These are phyloP conservation scores for Cheirogaleus major DNA, from an alignment of 2,797 vertebrate species.

Conservation along the genomic window DNA sequence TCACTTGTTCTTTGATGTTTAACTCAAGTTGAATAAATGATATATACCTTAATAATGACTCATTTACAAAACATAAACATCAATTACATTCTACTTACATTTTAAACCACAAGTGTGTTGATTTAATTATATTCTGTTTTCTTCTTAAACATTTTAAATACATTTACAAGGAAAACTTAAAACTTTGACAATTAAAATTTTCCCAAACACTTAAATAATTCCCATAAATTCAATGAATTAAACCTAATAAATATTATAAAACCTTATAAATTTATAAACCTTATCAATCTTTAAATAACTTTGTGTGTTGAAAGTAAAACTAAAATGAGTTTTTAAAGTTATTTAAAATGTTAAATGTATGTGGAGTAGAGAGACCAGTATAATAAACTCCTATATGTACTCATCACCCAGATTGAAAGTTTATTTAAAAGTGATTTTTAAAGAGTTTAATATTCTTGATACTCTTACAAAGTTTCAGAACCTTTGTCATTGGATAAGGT, in stretches of 20 bases:
- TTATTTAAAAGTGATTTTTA: conserved; percentile 32
- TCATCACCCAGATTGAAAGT: background rate
- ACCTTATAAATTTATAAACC: background rate
- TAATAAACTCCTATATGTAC: background rate
- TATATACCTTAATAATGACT: background rate
- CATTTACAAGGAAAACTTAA: background rate
- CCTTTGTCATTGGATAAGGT: background rate
- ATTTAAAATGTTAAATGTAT: conserved; percentile 13
- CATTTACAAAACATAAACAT: background rate
- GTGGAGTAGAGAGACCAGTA: background rate
- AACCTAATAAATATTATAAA: background rate
- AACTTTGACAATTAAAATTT: background rate
- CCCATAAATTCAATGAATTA: background rate
- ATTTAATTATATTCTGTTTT: background rate
- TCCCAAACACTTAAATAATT: background rate
- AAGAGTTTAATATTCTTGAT: background rate
- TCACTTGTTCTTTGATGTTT: background rate
- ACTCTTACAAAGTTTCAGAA: background rate
- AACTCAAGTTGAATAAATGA: background rate
- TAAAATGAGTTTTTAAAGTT: background rate
- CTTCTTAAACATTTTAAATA: background rate
- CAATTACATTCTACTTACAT: background rate
- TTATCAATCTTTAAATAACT: background rate
- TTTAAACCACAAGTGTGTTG: background rate
- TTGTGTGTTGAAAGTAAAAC: background rate